Percentiles rank a stretch among this genome's conserved stretches.
These are phyloP conservation scores for Cataglyphis rosenhaueri DNA, from an alignment of 2,888 invertebrate species.

Conservation along the genomic window DNA sequence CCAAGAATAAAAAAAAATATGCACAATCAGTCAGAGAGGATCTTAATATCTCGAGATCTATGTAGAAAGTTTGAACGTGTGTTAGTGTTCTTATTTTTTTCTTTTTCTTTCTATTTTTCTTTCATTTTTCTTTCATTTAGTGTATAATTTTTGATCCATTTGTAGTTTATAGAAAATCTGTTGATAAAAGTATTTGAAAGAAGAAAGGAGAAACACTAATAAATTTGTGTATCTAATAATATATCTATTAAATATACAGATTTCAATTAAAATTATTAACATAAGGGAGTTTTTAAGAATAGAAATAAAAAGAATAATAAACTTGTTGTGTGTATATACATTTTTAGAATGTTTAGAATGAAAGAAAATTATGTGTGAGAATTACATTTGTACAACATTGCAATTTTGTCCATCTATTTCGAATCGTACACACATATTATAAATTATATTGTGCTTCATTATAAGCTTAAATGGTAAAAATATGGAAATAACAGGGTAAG, in stretches of 20 bases:
- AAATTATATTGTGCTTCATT: conserved; percentile 29
- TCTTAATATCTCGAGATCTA: conserved; percentile 18
- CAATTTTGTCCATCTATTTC: conserved; percentile 16
- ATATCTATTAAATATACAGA: conserved; percentile 8
- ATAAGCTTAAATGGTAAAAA: conserved; percentile 26
- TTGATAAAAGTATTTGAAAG: background rate
- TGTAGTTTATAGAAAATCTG: background rate
- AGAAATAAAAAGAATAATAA: conserved; percentile 1
- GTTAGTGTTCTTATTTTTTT: background rate
- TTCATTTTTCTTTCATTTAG: background rate
- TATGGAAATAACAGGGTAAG: conserved; percentile 59
- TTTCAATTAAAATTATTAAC: conserved; percentile 1
- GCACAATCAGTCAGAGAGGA: background rate
- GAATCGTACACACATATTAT: conserved; percentile 14
- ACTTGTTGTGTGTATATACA: background rate
- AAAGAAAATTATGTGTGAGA: conserved; percentile 6
- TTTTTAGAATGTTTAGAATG: too few species aligned
- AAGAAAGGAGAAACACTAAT: background rate
- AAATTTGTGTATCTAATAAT: conserved; percentile 7
- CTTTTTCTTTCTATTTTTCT: conserved; percentile 1
- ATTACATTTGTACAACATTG: conserved; percentile 2
- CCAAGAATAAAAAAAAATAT: conserved; percentile 1
- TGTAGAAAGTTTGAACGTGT: background rate
- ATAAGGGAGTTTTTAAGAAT: background rate
- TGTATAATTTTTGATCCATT: background rate